Conservation (phyloP, 1,140 invertebrate species). For the Coptotermes formosanus region DNA sequence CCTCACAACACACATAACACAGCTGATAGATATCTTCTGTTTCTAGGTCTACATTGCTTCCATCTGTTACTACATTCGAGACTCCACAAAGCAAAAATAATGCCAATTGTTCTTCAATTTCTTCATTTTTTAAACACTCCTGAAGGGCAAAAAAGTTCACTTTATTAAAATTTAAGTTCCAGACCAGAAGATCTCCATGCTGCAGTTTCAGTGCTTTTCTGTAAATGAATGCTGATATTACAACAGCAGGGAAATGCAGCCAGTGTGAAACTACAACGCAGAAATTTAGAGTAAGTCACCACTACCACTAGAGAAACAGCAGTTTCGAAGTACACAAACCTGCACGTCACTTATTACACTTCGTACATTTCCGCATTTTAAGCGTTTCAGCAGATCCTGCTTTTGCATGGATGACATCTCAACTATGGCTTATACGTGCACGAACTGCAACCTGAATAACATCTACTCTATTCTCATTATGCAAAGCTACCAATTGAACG, state of each 20-base stretch:
- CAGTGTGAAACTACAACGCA: too few relatives aligned
- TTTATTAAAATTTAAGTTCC: too few relatives aligned
- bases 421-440: too few relatives aligned
- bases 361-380: background rate
- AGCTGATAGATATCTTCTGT: background rate
- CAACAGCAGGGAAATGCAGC: too few relatives aligned
- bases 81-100: background rate
- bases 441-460: too few relatives aligned
- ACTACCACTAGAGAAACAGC: background rate
- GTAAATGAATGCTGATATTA: too few relatives aligned
- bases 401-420: background rate
- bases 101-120: background rate
- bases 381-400: background rate
- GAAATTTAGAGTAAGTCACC: too few relatives aligned
- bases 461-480: too few relatives aligned
- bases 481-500: background rate
- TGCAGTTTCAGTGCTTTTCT: too few relatives aligned
- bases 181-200: too few relatives aligned
- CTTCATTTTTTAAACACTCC: background rate
- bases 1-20: background rate
- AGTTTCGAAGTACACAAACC: background rate
- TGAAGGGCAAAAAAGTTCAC: background rate
- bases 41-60: background rate
- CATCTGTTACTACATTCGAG: background rate
- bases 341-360: background rate